phyloP scores from a whole-genome alignment of 1,140 invertebrate species.

The Hestina assimilis region DNA sequence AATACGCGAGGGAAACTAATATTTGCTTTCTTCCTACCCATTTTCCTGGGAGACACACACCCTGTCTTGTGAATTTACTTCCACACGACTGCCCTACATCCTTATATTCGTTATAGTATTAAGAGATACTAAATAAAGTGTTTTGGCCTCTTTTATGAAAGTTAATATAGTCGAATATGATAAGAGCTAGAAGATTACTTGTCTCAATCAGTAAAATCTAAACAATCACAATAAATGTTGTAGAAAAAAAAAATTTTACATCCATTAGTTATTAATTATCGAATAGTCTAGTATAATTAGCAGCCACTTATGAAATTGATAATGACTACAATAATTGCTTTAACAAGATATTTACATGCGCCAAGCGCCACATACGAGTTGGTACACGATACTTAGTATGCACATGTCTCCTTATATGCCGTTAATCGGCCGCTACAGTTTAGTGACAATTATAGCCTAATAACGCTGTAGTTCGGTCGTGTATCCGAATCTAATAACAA shows the following conservation, averaged over 20 bases:
- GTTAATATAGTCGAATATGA: too few species aligned
- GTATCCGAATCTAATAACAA: constrained; percentile 68
- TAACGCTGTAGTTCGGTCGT: constrained; percentile 52
- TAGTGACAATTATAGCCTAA: constrained; percentile 69
- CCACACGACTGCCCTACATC: constrained; percentile 48
- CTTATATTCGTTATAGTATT: neutral
- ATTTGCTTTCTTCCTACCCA: constrained; percentile 66
- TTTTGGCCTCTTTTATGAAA: neutral
- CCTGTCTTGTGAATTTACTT: constrained; percentile 58
- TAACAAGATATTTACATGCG: neutral
- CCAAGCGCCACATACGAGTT: neutral
- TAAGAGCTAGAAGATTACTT: neutral
- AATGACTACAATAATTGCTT: constrained; percentile 1
- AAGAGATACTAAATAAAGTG: neutral
- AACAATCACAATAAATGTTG: neutral
- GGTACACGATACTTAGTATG: constrained; percentile 23
- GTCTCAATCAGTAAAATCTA: neutral
- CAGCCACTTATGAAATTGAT: neutral
- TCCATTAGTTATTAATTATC: neutral
- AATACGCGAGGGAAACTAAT: constrained; percentile 64
- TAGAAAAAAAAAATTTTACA: neutral
- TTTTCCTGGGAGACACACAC: constrained; percentile 54
- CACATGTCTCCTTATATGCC: constrained; percentile 42
- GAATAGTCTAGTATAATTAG: constrained; percentile 3
- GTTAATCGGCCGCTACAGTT: constrained; percentile 71